Conservation (phyloP, 2,113 vertebrate species). For the Cynoglossus semilaevis region DNA sequence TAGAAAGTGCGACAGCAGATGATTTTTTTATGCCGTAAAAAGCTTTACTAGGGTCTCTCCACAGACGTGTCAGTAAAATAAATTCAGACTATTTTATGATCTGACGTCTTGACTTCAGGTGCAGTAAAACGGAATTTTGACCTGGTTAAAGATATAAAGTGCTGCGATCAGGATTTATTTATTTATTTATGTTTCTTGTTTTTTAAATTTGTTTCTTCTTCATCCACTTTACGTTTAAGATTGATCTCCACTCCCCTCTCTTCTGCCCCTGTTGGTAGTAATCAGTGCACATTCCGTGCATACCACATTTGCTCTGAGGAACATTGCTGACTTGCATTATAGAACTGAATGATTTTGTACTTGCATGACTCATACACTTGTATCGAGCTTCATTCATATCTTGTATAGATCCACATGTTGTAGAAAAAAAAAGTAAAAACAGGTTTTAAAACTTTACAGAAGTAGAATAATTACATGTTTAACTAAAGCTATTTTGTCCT, state of each 20-base stretch:
- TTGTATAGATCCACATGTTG: too few relatives aligned
- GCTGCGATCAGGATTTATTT: too few relatives aligned
- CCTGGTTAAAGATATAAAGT: too few relatives aligned
- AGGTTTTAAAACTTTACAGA: background rate
- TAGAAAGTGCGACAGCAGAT: slow-evolving; percentile 47
- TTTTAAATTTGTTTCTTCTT: too few relatives aligned
- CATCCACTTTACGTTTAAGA: too few relatives aligned
- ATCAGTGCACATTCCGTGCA: slow-evolving; percentile 58
- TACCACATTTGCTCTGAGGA: slow-evolving; percentile 38
- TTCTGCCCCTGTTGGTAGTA: slow-evolving; percentile 25
- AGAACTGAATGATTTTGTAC: slow-evolving; percentile 2
- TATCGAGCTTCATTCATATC: too few relatives aligned
- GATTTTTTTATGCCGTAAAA: slow-evolving; percentile 73
- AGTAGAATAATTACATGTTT: too few relatives aligned
- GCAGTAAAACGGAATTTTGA: too few relatives aligned
- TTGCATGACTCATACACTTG: too few relatives aligned
- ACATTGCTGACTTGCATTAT: slow-evolving; percentile 16
- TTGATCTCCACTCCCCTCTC: background rate
- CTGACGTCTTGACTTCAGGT: too few relatives aligned
- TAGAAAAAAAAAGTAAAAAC: too few relatives aligned
- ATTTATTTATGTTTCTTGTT: too few relatives aligned
- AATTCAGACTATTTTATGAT: slow-evolving; percentile 33
- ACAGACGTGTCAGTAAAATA: slow-evolving; percentile 31
- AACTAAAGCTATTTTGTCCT: slow-evolving; percentile 5
- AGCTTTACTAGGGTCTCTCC: slow-evolving; percentile 45